Evolutionary conservation across 2,113 vertebrate genomes (phyloP).

Genomic region (Hypanus sabinus): DNA sequence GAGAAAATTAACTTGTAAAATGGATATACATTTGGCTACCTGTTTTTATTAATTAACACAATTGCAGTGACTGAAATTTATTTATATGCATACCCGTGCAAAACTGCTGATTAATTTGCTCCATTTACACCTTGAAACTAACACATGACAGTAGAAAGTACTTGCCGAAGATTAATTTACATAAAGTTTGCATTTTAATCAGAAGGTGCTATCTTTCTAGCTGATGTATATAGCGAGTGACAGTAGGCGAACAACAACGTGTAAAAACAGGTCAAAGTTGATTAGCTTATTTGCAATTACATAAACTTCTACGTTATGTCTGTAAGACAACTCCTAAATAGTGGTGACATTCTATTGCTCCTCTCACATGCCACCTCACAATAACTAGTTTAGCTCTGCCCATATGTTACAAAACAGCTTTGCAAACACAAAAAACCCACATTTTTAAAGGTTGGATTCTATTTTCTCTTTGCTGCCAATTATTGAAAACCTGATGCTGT

Average conservation of each 20-base stretch:
- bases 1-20: not conserved
- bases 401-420: not conserved
- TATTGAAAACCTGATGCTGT: not conserved
- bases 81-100: not conserved
- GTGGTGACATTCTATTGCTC: not conserved
- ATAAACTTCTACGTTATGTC: conserved; percentile 20
- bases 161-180: conserved; percentile 16
- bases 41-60: conserved; percentile 18
- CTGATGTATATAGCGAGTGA: not conserved
- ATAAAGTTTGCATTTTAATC: conserved; percentile 35
- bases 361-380: not conserved
- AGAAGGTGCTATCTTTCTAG: not conserved
- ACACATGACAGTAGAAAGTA: conserved; percentile 12
- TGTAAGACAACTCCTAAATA: not conserved
- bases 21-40: conserved; percentile 19
- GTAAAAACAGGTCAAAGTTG: conserved; percentile 19
- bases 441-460: not conserved
- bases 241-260: not conserved
- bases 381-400: not conserved
- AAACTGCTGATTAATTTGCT: conserved; percentile 23
- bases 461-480: not conserved
- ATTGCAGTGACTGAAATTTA: not conserved
- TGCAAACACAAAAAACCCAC: not conserved
- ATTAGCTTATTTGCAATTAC: conserved; percentile 23
- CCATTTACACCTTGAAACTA: not conserved